Evolutionary conservation across 2,888 invertebrate species (phyloP).

Genomic region (Griposia aprilina): DNA sequence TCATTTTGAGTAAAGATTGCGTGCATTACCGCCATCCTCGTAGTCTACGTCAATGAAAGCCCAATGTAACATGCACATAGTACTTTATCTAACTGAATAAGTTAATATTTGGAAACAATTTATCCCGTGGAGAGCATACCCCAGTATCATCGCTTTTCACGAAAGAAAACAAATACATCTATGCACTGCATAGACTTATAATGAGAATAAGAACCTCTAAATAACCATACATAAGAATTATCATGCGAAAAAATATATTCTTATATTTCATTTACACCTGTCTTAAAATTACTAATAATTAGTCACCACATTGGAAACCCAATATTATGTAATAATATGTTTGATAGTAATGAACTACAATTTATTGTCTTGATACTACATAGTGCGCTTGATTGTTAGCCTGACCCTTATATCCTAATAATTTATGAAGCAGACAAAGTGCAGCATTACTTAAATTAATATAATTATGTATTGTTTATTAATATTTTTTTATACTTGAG

Average conservation of each 20-base stretch:
- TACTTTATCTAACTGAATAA: background rate
- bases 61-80: conserved; percentile 48
- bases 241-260: conserved; percentile 43
- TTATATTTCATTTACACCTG: conserved; percentile 4
- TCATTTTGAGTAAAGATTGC: conserved; percentile 19
- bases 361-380: conserved; percentile 9
- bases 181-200: conserved; percentile 13
- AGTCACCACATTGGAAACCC: conserved; percentile 63
- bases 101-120: background rate
- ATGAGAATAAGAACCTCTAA: conserved; percentile 37
- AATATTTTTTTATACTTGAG: conserved; percentile 16
- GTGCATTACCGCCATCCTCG: conserved; percentile 15
- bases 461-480: background rate
- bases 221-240: conserved; percentile 30
- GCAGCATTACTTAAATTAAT: conserved; percentile 22
- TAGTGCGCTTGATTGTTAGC: conserved; percentile 36
- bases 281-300: conserved; percentile 40
- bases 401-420: conserved; percentile 28
- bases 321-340: conserved; percentile 48
- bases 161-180: background rate
- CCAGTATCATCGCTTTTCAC: background rate
- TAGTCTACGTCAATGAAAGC: conserved; percentile 17
- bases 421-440: conserved; percentile 50
- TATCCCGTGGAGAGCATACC: conserved; percentile 7
- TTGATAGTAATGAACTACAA: conserved; percentile 21